Conservation (phyloP, 2,888 invertebrate species). For the Apotomis betuletana region DNA sequence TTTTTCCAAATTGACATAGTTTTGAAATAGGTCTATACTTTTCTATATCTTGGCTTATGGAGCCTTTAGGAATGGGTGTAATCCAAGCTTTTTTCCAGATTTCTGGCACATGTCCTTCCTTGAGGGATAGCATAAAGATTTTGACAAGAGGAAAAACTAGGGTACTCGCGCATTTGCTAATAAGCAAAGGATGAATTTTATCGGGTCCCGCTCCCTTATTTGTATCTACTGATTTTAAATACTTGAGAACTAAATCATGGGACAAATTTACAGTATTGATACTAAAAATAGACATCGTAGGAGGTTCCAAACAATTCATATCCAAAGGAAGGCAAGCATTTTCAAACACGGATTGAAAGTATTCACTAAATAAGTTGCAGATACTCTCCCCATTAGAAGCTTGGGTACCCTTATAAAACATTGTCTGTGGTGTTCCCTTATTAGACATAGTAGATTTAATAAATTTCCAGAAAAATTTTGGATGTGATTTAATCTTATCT, state of each 20-base stretch:
- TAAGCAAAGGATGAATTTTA: neutral
- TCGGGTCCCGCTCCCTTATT: slow-evolving; percentile 5
- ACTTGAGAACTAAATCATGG: no score
- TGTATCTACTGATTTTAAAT: neutral
- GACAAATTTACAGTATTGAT: neutral
- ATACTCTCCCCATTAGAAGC: no score
- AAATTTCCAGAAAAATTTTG: slow-evolving; percentile 3
- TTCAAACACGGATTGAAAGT: neutral
- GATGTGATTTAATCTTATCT: slow-evolving; percentile 14
- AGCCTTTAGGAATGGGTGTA: slow-evolving; percentile 1
- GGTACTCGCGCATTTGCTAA: neutral
- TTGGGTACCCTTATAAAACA: no score
- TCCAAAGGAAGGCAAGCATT: no score
- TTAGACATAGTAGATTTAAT: no score
- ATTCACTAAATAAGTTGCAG: neutral
- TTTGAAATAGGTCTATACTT: slow-evolving; percentile 5
- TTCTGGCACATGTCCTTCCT: neutral
- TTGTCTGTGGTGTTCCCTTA: no score
- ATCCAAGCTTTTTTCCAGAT: slow-evolving; percentile 12
- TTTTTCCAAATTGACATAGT: neutral
- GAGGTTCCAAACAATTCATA: no score
- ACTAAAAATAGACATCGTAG: no score
- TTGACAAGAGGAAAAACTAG: neutral
- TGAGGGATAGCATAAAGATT: no score
- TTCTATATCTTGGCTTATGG: neutral